A percentile compares a stretch with the other conserved stretches of the same genome.
These are phyloP conservation scores for Caenorhabditis uteleia DNA, from an alignment of 2,888 invertebrate genomes.

Conservation along the genomic window DNA sequence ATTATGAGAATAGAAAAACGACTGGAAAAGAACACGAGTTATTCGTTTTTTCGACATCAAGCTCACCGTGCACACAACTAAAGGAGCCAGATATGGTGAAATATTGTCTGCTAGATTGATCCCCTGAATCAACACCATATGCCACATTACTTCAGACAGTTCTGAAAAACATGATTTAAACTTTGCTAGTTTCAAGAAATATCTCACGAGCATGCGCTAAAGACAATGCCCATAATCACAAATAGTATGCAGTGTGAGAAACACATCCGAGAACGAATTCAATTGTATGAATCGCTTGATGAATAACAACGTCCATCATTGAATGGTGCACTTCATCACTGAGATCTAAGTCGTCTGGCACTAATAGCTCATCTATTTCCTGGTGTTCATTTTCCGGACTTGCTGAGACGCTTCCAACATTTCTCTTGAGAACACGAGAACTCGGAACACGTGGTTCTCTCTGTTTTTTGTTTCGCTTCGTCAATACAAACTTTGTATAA, in stretches of 20 bases:
- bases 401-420: too few species aligned
- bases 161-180: conserved; percentile 31
- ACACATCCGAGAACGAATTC: conserved; percentile 50
- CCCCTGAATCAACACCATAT: conserved; percentile 52
- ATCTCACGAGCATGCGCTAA: conserved; percentile 61
- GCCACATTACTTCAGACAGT: conserved; percentile 58
- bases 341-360: conserved; percentile 18
- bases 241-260: conserved; percentile 70
- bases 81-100: conserved; percentile 1
- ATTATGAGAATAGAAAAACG: conserved; percentile 67
- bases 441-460: too few species aligned
- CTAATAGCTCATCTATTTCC: too few species aligned
- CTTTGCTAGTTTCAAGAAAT: background rate
- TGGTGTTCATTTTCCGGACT: background rate
- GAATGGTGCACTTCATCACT: conserved; percentile 21
- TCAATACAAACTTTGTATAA: conserved; percentile 10
- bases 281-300: conserved; percentile 83
- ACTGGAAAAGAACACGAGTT: too few species aligned
- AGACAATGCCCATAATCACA: conserved; percentile 69
- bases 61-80: conserved; percentile 16
- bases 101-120: conserved; percentile 23
- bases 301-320: conserved; percentile 29
- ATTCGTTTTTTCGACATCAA: too few species aligned
- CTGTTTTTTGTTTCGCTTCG: too few species aligned
- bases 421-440: too few species aligned